Evolutionary conservation across 1,140 invertebrate genomes (phyloP).

Genomic region (Lanistes nyassanus): DNA sequence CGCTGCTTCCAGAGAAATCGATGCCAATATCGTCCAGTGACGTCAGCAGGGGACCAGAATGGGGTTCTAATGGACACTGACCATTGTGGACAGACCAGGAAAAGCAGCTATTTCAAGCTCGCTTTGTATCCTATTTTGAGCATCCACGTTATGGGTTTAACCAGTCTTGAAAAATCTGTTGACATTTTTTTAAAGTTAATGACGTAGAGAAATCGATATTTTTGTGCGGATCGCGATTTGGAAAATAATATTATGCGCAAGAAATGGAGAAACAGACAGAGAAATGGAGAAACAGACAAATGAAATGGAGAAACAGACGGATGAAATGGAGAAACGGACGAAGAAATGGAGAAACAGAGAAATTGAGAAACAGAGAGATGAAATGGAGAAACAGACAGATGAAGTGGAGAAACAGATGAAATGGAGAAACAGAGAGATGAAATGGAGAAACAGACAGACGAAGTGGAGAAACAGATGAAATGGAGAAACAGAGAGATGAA

Average conservation of each 20-base stretch:
- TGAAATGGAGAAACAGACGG: not conserved
- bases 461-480: not conserved
- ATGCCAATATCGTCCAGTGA: too few relatives aligned
- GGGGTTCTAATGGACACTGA: slow-evolving; percentile 7
- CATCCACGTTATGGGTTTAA: not conserved
- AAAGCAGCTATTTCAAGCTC: not conserved
- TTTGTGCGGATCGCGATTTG: not conserved
- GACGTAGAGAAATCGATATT: not conserved
- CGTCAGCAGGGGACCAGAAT: too few relatives aligned
- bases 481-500: too few relatives aligned
- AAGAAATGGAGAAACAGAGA: slow-evolving; percentile 10
- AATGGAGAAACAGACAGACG: not conserved
- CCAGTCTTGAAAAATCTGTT: not conserved
- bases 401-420: not conserved
- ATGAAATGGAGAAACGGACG: not conserved
- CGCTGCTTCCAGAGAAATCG: too few relatives aligned
- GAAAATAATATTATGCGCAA: not conserved
- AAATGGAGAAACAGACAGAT: not conserved
- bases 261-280: not conserved
- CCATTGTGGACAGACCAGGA: not conserved
- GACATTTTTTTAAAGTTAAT: not conserved
- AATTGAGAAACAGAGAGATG: slow-evolving; percentile 3
- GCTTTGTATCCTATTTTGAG: not conserved
- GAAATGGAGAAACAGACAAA: not conserved
- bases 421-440: too few relatives aligned